Evolutionary conservation across 2,797 vertebrate species (phyloP).

Genomic region (Enteromius viviparus): DNA sequence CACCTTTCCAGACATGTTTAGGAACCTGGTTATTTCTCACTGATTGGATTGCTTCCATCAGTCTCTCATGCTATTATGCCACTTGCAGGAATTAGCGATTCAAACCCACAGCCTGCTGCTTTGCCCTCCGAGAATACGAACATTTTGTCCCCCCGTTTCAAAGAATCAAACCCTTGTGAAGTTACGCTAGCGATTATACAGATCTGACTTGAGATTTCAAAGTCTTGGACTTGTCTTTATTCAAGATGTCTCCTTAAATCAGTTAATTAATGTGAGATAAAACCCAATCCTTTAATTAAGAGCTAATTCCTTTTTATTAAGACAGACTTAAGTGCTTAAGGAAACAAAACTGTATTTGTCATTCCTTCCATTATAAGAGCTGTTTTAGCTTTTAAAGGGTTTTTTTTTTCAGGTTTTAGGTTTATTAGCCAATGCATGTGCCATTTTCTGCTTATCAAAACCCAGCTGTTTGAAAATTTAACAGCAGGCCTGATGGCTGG

Average conservation of each 20-base stretch:
- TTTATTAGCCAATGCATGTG: not conserved
- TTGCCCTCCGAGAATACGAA: slow-evolving; percentile 49
- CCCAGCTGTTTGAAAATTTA: slow-evolving; percentile 38
- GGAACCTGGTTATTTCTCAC: slow-evolving; percentile 41
- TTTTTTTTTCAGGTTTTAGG: not conserved
- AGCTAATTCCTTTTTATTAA: slow-evolving; percentile 54
- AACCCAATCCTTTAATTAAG: slow-evolving; percentile 57
- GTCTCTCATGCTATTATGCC: slow-evolving; percentile 63
- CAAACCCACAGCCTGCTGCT: slow-evolving; percentile 50
- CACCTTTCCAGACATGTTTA: slow-evolving; percentile 21
- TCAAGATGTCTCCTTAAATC: slow-evolving; percentile 45
- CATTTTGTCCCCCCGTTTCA: slow-evolving; percentile 39
- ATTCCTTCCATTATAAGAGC: not conserved
- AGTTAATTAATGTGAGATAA: slow-evolving; percentile 56
- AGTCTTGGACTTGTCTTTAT: slow-evolving; percentile 47
- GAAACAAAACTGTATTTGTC: slow-evolving; percentile 37
- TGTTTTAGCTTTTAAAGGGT: not conserved
- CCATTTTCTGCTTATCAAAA: slow-evolving; percentile 43
- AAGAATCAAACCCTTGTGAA: slow-evolving; percentile 48
- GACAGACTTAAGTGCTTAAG: slow-evolving; percentile 49
- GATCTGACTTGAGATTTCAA: slow-evolving; percentile 52
- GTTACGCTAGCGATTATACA: slow-evolving; percentile 32
- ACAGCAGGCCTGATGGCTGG: slow-evolving; percentile 48
- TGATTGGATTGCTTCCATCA: slow-evolving; percentile 60
- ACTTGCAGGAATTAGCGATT: slow-evolving; percentile 64